Conservation (phyloP, 2,888 invertebrate species). For the Liposcelis brunnea region DNA sequence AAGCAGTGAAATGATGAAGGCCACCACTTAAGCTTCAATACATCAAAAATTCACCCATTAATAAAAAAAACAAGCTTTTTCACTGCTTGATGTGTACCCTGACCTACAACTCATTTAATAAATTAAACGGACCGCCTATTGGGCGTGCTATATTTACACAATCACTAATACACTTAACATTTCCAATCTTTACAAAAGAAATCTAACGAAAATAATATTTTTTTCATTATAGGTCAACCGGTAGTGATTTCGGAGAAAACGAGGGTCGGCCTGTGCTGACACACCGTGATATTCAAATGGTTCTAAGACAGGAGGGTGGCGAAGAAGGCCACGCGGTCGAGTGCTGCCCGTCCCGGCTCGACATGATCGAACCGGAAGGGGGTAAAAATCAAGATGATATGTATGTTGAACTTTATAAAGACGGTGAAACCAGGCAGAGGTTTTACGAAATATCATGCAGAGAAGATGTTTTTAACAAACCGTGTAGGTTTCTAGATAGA, state of each 20-base stretch:
- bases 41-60: no score
- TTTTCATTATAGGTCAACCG: background rate
- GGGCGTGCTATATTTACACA: no score
- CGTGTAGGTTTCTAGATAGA: conserved; percentile 59
- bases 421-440: conserved; percentile 43
- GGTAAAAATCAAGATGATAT: conserved; percentile 55
- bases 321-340: conserved; percentile 37
- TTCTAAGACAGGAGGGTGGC: conserved; percentile 37
- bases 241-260: background rate
- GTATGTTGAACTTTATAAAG: conserved; percentile 57
- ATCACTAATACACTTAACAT: no score
- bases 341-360: conserved; percentile 65
- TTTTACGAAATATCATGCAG: conserved; percentile 70
- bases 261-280: conserved; percentile 28
- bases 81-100: no score
- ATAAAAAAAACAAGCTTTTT: no score
- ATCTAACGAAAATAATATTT: no score
- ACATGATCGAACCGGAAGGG: conserved; percentile 59
- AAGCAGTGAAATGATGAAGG: no score
- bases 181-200: no score
- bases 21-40: no score
- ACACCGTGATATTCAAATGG: conserved; percentile 44
- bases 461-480: conserved; percentile 46
- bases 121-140: no score
- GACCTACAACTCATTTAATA: no score